phyloP scores from a whole-genome alignment of 2,113 vertebrate species.

The Ahaetulla prasina region DNA sequence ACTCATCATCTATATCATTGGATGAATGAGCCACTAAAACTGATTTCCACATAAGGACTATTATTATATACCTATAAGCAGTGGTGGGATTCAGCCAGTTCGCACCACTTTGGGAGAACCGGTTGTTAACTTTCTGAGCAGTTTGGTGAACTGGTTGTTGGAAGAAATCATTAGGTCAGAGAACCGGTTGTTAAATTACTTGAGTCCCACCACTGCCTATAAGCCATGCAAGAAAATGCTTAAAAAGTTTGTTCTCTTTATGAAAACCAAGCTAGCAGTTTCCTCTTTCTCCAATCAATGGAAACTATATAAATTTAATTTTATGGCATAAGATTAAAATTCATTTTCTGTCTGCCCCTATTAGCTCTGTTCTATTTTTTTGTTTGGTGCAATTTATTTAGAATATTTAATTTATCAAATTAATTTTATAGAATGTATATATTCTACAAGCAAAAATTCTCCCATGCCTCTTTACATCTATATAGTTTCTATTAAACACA shows the following conservation, averaged over 20 bases:
- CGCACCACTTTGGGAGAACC: too few species aligned
- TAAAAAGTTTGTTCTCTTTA: neutral
- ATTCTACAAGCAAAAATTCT: constrained; percentile 50
- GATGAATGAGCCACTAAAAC: neutral
- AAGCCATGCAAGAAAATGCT: neutral
- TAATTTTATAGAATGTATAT: constrained; percentile 41
- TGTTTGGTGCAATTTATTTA: constrained; percentile 3
- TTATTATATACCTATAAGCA: neutral
- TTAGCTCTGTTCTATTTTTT: neutral
- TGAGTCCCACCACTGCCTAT: too few species aligned
- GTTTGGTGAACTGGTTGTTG: too few species aligned
- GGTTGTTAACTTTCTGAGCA: too few species aligned
- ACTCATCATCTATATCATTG: neutral
- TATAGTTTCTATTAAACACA: constrained; percentile 58
- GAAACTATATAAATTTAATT: neutral
- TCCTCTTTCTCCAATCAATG: neutral
- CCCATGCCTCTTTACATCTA: constrained; percentile 52
- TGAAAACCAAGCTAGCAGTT: neutral
- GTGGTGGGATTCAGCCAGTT: too few species aligned
- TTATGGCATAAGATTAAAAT: neutral
- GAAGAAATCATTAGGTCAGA: too few species aligned
- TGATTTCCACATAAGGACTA: neutral
- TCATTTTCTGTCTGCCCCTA: neutral
- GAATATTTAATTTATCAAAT: constrained; percentile 48
- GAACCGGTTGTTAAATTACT: too few species aligned